These are phyloP conservation scores for Caenorhabditis inopinata DNA, from an alignment of 1,140 invertebrate genomes.

Conservation along the genomic window DNA sequence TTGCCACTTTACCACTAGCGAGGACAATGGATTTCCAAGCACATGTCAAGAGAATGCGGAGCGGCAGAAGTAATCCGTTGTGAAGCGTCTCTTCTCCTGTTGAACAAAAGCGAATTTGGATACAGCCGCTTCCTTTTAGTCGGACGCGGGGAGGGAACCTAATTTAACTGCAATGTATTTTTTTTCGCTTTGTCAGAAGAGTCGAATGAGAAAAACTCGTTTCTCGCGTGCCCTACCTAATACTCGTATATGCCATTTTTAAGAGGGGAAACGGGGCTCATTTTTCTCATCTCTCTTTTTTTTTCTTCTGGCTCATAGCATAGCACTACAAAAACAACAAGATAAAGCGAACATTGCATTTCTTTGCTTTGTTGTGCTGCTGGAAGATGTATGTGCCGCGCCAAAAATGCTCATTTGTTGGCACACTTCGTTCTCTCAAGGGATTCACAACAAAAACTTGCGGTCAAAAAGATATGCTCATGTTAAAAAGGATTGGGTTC, in stretches of 20 bases:
- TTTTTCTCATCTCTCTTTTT: background rate
- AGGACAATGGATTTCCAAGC: background rate
- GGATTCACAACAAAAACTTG: background rate
- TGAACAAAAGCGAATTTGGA: background rate
- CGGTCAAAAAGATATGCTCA: background rate
- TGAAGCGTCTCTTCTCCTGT: too few species aligned
- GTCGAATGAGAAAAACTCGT: background rate
- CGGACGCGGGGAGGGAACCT: background rate
- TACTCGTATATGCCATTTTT: background rate
- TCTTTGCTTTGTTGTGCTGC: background rate
- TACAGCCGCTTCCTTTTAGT: background rate
- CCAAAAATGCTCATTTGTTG: conserved; percentile 31
- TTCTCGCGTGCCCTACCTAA: background rate
- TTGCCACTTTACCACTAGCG: background rate
- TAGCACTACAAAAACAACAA: background rate
- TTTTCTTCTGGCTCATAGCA: background rate
- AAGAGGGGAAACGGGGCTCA: background rate
- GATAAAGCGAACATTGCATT: conserved; percentile 17
- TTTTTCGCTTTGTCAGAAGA: background rate
- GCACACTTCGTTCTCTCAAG: background rate
- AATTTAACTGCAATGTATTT: conserved; percentile 29
- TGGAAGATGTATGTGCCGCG: background rate
- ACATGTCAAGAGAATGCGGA: conserved; percentile 25
- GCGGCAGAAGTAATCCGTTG: conserved; percentile 25
- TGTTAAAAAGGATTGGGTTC: too few species aligned